A percentile compares a stretch with the other conserved stretches of the same genome.
Evolutionary conservation across 2,113 vertebrate genomes (phyloP).

Genomic region (Eudyptes chrysolophus): DNA sequence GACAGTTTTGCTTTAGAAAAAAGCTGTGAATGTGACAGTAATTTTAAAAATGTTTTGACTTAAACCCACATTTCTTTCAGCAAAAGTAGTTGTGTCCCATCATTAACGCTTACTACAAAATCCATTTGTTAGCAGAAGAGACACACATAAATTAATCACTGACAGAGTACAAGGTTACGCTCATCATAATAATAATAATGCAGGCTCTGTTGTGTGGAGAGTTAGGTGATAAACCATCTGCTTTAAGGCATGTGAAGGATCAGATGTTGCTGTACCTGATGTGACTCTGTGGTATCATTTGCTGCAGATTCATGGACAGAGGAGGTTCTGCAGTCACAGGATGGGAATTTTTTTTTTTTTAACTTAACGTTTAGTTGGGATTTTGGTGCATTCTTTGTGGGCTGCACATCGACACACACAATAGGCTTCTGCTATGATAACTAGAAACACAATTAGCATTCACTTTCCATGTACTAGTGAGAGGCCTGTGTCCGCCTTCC

Average conservation of each 20-base stretch:
- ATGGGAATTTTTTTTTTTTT: neutral
- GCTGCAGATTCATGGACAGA: neutral
- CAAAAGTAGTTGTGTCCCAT: neutral
- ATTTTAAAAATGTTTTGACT: neutral
- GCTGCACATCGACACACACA: neutral
- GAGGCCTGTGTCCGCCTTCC: neutral
- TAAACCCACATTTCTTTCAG: neutral
- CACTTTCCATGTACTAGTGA: neutral
- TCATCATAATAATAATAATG: neutral
- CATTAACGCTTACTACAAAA: neutral
- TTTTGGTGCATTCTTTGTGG: neutral
- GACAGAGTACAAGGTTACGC: neutral
- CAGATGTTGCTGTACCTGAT: neutral
- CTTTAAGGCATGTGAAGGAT: neutral
- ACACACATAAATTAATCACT: neutral
- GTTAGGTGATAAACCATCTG: neutral
- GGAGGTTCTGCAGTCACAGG: neutral
- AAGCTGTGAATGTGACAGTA: neutral
- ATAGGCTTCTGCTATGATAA: neutral
- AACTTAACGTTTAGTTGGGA: neutral
- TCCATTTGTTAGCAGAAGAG: neutral
- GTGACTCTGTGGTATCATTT: neutral
- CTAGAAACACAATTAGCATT: neutral
- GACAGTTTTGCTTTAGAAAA: neutral
- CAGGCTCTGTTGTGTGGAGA: neutral